Base-by-base conservation (phyloP, 2,113 vertebrate genomes). In the zebrafish (Danio rerio) region DNA sequence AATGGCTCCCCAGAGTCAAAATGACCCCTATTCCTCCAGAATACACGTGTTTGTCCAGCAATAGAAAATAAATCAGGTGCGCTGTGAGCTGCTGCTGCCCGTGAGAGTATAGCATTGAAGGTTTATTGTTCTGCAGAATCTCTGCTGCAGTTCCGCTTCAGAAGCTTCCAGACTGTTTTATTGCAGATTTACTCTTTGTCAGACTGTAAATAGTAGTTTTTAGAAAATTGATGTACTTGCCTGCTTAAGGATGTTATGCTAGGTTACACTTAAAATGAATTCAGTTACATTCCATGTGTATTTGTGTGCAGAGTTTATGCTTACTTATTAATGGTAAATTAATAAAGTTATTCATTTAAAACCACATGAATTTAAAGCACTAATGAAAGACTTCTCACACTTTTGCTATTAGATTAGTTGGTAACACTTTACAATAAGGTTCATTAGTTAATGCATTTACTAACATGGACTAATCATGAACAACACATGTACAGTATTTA, bases 1-100 rank as follows among this genome's bases (percentile, higher is more conserved):
- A 74, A 74, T 61, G 2, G 11, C 61, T 63, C 78, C 61, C 78
- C 62, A 75, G 79, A 80, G 77, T 43, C 50, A 6, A 84, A 56
- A 84, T 80, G 78, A 80, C 78, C 56, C 70, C 58, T 77, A 63
- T 62, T 62, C 62, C 80, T 45, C 65, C 13, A 1, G n/a, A 56
- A 77, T 18, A 6, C 58, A 77, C 58, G 18, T 15, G 58, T 62
- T 10, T n/a, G 31, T 73, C 20, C 58, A 16, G 5, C 7, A 61
- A 58, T 6, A 52, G 16, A 21, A 59, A 56, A 40, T 43, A 20
- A 61, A 61, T 75, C 42, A 47, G 43, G 40, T 74, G 13, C 5
- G 1, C 15, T 5, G 43, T 47, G 65, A 69, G 65, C 65, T 69
- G 65, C 61, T 63, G 61, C 55, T 7, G 52, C 52, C 50, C 11